Evolutionary conservation across 1,140 invertebrate species (phyloP), one percentile per base, ranked within the genome.

Genomic region (Nasonia vitripennis): DNA sequence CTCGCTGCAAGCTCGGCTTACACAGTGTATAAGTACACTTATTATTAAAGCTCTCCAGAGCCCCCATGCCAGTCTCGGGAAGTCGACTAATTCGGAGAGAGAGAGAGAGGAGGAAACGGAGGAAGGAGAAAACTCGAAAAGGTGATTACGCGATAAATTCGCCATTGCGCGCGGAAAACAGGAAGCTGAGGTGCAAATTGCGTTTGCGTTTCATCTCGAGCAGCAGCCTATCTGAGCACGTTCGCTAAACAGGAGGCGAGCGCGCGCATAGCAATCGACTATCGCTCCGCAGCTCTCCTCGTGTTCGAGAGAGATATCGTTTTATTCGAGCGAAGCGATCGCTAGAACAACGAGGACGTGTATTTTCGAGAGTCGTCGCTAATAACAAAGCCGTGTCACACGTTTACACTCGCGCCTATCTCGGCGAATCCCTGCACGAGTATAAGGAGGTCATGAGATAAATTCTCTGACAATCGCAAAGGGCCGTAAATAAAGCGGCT

Each of bases 211-310:
- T 73, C 70, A 73, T 73, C 70, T 73, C 70, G 23, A 27, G 11
- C 0, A 23, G 10, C 14, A 6, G 14, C 20, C 5, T 41, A 51
- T 51, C 48, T 11, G 68, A 68, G 55, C 78, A 79, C 55, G 78
- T 68, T 79, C 78, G 78, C 78, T 55, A 78, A 78, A 78, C 45
- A 78, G 48, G 20, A 62, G 20, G 23, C 45, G 23, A 78, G 73
- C 17, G 20, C 34, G 20, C 55, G 55, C 55, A 17, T n/a, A 62
- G 55, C 34, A 37, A 37, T 37, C 34, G 34, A 34, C 34, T 34
- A 34, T 34, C 34, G 34, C 34, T 4, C 27, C 27, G 27, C 27
- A 27, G 27, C 27, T 34, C 34, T 34, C 34, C 2, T 34, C 34
- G 34, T 34, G 34, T 34, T 34, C 34, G 34, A 34, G 34, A 34